Evolutionary conservation across 2,888 invertebrate genomes (phyloP), one percentile per base, ranked within the genome.

Genomic region (Lordiphosa fenestrarum): DNA sequence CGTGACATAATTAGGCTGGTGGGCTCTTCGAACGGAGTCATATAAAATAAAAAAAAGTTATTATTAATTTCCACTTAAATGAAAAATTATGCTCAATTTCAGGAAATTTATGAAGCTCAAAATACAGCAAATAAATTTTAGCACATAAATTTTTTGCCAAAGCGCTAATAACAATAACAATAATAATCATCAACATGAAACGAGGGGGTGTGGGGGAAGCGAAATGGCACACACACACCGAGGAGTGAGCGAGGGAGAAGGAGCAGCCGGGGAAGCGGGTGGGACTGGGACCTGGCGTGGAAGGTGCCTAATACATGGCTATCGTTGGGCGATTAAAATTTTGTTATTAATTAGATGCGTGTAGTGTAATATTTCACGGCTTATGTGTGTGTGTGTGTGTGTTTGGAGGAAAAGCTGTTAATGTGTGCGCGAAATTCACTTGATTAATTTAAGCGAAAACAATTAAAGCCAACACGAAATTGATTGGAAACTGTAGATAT

Each of bases 11-110:
- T 25, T 25, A 25, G 25, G 19, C 19, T 2, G 4, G 19, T 19
- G 4, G 19, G 19, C 19, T 19, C 19, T 4, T 3, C 19, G 3
- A 19, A 19, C 19, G 19, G 6, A 23, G 23, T 5, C 23, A 23
- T 23, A 23, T 23, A 23, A 23, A 19, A 19, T 19, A 19, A 19
- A 19, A 25, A 25, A 25, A 25, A 2, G 2, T 7, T 6, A 25
- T 25, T 78, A 80, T 84, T 84, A 84, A 84, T 80, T 84, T 84
- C 78, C 82, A 80, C 84, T 80, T 80, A 80, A 84, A 80, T 80
- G 78, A 84, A 80, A 80, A 80, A 80, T 80, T 77, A 84, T 84
- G 84, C 82, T 68, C 82, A 72, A 81, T 80, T 80, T 77, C 72
- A 73, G 82, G 58, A 30, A 72, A 73, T 73, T 73, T 71, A 71